Evolutionary conservation across 1,140 invertebrate species (phyloP).

Genomic region (Maniola jurtina): DNA sequence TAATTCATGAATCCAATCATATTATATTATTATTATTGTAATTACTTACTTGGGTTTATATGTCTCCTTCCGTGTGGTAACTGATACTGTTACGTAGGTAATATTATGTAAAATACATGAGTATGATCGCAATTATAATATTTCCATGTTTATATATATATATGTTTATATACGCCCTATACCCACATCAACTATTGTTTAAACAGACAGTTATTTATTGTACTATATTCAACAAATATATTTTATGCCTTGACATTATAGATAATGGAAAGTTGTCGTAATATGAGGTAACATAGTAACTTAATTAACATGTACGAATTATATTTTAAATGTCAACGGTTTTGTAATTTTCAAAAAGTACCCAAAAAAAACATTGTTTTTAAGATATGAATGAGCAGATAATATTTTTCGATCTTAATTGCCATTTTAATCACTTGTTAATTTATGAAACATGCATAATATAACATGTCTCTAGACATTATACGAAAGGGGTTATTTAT

Average conservation of each 20-base stretch:
- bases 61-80: background rate
- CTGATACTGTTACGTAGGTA: background rate
- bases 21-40: background rate
- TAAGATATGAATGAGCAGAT: background rate
- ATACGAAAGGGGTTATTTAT: too few species aligned
- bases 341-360: background rate
- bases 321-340: background rate
- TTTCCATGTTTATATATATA: too few species aligned
- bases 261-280: conserved; percentile 2
- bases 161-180: background rate
- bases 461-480: too few species aligned
- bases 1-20: background rate
- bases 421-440: too few species aligned
- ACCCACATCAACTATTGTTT: background rate
- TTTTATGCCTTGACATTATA: conserved; percentile 4
- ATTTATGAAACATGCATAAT: too few species aligned
- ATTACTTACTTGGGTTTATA: background rate
- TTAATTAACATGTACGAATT: background rate
- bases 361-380: background rate
- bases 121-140: background rate
- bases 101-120: background rate
- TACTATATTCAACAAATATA: too few species aligned
- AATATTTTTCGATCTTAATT: too few species aligned
- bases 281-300: background rate
- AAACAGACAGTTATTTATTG: background rate